Percentiles rank a stretch among this genome's conserved stretches.
phyloP scores from a whole-genome alignment of 2,888 invertebrate species.

The Invenusta paracnida region DNA sequence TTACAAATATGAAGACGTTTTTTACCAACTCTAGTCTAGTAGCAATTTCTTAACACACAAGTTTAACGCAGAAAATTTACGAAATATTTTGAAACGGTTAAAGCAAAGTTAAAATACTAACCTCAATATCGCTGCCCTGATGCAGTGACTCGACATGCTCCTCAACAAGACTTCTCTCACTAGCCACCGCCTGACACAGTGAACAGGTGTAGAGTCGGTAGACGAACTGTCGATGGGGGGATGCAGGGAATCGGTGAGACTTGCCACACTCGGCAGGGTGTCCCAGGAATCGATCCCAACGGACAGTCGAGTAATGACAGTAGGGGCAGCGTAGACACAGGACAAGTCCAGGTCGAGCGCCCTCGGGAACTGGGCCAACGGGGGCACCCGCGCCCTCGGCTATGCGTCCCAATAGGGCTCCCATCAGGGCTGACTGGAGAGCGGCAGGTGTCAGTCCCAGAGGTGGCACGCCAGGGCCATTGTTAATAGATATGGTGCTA shows the following conservation, averaged over 20 bases:
- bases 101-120: not conserved
- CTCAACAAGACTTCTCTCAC: not conserved
- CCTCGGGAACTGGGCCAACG: not conserved
- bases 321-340: not conserved
- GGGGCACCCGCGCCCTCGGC: not conserved
- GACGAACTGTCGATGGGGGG: too few relatives aligned
- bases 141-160: not conserved
- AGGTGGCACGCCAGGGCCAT: not conserved
- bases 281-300: not conserved
- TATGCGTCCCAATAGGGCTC: not conserved
- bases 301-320: not conserved
- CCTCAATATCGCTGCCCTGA: not conserved
- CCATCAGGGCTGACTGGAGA: not conserved
- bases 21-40: too few relatives aligned
- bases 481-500: too few relatives aligned
- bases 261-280: not conserved
- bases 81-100: not conserved
- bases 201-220: not conserved
- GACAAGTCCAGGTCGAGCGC: not conserved
- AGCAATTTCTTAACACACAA: too few relatives aligned
- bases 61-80: too few relatives aligned
- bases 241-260: not conserved
- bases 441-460: not conserved
- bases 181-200: not conserved
- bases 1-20: too few relatives aligned